Conservation (phyloP, 2,113 vertebrate genomes). For the Oostethus manadensis region DNA sequence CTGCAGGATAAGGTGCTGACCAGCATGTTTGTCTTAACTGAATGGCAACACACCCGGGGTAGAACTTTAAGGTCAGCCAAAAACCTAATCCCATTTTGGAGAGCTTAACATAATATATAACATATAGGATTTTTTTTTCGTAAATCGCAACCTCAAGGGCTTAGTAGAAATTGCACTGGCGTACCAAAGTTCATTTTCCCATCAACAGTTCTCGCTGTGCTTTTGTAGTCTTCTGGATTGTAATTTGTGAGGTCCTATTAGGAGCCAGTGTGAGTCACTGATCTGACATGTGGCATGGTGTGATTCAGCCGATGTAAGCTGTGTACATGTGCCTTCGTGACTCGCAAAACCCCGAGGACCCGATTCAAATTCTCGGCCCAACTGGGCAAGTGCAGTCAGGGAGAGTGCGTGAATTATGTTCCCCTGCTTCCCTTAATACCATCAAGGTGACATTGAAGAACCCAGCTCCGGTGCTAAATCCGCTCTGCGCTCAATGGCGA, state of each 20-base stretch:
- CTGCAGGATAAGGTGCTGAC: no score
- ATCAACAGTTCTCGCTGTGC: not conserved
- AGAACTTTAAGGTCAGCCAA: no score
- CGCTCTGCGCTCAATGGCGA: slow-evolving; percentile 5
- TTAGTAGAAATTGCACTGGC: no score
- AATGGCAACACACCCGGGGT: no score
- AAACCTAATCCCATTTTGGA: no score
- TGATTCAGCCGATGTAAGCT: slow-evolving; percentile 28
- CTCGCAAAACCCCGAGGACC: slow-evolving; percentile 19
- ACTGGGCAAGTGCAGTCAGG: slow-evolving; percentile 12
- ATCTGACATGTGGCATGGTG: not conserved
- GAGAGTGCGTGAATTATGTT: slow-evolving; percentile 30
- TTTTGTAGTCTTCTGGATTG: not conserved
- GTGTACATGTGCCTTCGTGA: slow-evolving; percentile 25
- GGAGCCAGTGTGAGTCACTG: slow-evolving; percentile 25
- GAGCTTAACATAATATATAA: no score
- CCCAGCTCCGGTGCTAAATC: slow-evolving; percentile 11
- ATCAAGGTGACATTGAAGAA: slow-evolving; percentile 47
- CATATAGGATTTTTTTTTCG: no score
- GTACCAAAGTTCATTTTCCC: no score
- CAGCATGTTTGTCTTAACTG: no score
- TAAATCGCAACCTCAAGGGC: no score
- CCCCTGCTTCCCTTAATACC: slow-evolving; percentile 15
- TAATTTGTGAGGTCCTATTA: not conserved
- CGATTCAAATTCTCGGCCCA: slow-evolving; percentile 24